These are phyloP conservation scores for Drosophila setosimentum DNA, from an alignment of 2,888 invertebrate genomes.

Conservation along the genomic window DNA sequence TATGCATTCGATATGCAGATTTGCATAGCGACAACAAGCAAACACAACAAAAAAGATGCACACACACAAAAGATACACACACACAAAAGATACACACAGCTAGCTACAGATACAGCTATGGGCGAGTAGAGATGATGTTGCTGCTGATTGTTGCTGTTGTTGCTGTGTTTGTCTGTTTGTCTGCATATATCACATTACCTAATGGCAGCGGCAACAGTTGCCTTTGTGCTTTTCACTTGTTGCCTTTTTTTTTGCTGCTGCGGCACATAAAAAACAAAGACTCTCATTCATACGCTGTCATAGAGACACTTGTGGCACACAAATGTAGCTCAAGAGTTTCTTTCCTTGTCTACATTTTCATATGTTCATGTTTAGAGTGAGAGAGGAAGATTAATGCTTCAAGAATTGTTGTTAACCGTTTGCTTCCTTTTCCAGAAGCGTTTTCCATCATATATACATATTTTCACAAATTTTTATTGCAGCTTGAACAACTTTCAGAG, in stretches of 20 bases:
- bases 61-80: conserved; percentile 27
- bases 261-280: conserved; percentile 39
- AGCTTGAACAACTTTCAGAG: not conserved
- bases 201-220: conserved; percentile 66
- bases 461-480: not conserved
- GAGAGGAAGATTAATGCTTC: conserved; percentile 16
- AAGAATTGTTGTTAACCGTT: conserved; percentile 20
- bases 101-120: conserved; percentile 16
- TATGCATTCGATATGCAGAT: conserved; percentile 75
- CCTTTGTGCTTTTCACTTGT: conserved; percentile 62
- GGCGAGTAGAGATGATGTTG: conserved; percentile 39
- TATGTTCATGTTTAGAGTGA: not conserved
- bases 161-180: conserved; percentile 17
- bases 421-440: conserved; percentile 16
- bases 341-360: not conserved
- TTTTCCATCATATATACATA: not conserved
- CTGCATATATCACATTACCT: conserved; percentile 73
- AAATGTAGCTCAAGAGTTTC: conserved; percentile 40
- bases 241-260: conserved; percentile 43
- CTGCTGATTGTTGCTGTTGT: conserved; percentile 18
- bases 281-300: conserved; percentile 52
- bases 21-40: conserved; percentile 49
- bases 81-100: conserved; percentile 14
- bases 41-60: conserved; percentile 13
- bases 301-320: conserved; percentile 46